Base-by-base conservation (phyloP, 1,140 invertebrate species). In the Rhynchophorus ferrugineus region DNA sequence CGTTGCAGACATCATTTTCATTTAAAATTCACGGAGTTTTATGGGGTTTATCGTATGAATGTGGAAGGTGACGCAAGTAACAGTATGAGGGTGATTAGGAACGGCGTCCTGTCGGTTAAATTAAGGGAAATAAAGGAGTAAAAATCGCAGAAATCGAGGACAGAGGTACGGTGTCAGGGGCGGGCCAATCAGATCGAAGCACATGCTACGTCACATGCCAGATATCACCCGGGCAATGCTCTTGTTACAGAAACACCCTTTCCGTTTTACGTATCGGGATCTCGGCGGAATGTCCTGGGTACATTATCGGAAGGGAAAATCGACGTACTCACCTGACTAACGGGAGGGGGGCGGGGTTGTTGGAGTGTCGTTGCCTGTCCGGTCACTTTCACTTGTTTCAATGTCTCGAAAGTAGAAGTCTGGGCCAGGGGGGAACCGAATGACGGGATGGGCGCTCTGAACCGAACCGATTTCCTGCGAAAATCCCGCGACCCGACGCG, bases 201-300 rank as follows among this genome's bases (percentile, higher is more conserved):
- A 60, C 58, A 60, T 60, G 58, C 54, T 54, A 60, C 58, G 55
- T 60, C 58, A 60, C 58, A 54, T 54, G 51, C 51, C 54, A 47
- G 58, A 49, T 49, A 50, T 45, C 45, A 55, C 55, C 58, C 54
- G 54, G 58, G 46, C 58, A 60, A 56, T 59, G 57, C 57, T 50
- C 57, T 50, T 52, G 18, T 21, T 18, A 16, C 42, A 21, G 17
- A 45, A 52, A 44, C 42, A 45, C 49, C 49, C 49, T 45, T 45
- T 43, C 7, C 14, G 19, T 18, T 44, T 3, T 24, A 24, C 24
- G 5, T 29, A 29, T 29, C 24, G n/a, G n/a, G n/a, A n/a, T n/a
- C n/a, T n/a, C n/a, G n/a, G n/a, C n/a, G n/a, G n/a, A n/a, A n/a
- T n/a, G n/a, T n/a, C n/a, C n/a, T n/a, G n/a, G n/a, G n/a, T n/a